phyloP scores from a whole-genome alignment of 2,888 invertebrate genomes.

The Drosophila emarginata region DNA sequence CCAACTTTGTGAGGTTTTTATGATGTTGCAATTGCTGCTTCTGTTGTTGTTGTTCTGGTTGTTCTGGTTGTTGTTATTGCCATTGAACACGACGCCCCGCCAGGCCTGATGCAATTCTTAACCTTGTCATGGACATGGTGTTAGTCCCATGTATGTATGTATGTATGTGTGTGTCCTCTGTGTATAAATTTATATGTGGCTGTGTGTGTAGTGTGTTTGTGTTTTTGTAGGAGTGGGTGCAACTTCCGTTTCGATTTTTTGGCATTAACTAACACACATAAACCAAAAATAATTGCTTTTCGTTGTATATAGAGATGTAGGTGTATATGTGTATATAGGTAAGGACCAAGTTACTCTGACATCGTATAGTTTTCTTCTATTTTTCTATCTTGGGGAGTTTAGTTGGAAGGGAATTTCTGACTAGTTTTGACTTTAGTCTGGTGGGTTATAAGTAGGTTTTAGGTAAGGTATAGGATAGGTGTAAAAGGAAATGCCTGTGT shows the following conservation, averaged over 20 bases:
- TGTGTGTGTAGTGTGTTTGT: conserved; percentile 24
- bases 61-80: conserved; percentile 49
- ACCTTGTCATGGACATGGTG: conserved; percentile 57
- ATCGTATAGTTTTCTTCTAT: background rate
- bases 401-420: conserved; percentile 7
- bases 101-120: conserved; percentile 56
- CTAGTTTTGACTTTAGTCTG: conserved; percentile 20
- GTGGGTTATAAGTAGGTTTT: conserved; percentile 23
- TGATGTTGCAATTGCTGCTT: background rate
- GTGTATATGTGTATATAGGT: background rate
- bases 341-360: background rate
- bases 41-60: conserved; percentile 12
- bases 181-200: background rate
- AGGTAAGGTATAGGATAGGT: background rate
- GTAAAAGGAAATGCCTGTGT: conserved; percentile 36
- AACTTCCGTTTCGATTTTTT: conserved; percentile 71
- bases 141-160: conserved; percentile 17
- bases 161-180: conserved; percentile 4
- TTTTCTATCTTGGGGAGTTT: background rate
- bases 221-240: conserved; percentile 46
- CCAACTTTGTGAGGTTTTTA: conserved; percentile 8
- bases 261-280: conserved; percentile 69
- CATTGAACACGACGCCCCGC: conserved; percentile 43
- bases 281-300: conserved; percentile 73
- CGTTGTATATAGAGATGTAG: conserved; percentile 52